Base-by-base conservation (phyloP, 2,113 vertebrate genomes). In the Hystrix cristata region DNA sequence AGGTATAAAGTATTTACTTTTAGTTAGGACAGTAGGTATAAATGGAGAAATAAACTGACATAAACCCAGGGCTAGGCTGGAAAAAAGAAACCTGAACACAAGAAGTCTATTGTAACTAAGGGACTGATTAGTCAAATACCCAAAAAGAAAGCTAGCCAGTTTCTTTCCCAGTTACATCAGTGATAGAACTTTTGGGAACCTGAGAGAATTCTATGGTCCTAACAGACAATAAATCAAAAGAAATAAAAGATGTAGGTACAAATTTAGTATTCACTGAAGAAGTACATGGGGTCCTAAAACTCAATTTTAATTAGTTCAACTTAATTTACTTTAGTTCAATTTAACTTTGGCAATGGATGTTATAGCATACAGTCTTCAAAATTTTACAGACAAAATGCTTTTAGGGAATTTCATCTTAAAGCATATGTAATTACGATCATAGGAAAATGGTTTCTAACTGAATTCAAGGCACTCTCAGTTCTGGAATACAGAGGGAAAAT, bases 361-460 rank as follows among this genome's bases (percentile, higher is more conserved):
- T 95, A 65, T 27, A 60, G 16, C 11, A 34, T 34, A 93, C 11
- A 53, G 29, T 85, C 10, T 93, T 91, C 31, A 96, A 94, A 90
- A 57, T 80, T 91, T 43, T 80, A 25, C 19, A 92, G 18, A 69
- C 1, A 82, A 62, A 71, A 21, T 53, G 5, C 21, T 62, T 82
- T 72, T 34, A 31, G 38, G 96, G 31, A 91, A 90, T 92, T 95
- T 84, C 71, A 78, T 74, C 43, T 79, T 85, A 79, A 94, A 95
- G 55, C 10, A 72, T 18, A 93, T 55, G 38, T 72, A 79, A 83
- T 62, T 53, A 85, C 27, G 23, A 65, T 38, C n/a, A 87, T 57
- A 83, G 74, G 72, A 96, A 67, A 31, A 90, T 23, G 31, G 21
- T 14, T 79, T 95, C 34, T 90, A 79, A 80, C 0, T 91, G 34